Evolutionary conservation across 2,888 invertebrate species (phyloP).

Genomic region (Eueremaeus valkanovi): DNA sequence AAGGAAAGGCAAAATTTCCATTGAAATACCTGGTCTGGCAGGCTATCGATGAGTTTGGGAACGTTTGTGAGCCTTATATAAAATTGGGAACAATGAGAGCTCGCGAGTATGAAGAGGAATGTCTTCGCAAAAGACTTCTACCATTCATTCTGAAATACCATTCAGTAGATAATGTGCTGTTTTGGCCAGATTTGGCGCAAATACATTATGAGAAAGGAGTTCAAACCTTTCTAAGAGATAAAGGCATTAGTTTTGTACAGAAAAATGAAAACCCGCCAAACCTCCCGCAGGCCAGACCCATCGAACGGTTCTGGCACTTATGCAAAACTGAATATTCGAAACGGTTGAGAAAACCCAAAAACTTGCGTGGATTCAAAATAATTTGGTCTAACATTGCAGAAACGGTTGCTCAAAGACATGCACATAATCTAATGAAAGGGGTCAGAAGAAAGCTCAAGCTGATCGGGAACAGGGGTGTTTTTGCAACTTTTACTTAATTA

Average conservation of each 20-base stretch:
- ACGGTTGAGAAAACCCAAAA: background rate
- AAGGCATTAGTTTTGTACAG: background rate
- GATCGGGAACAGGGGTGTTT: background rate
- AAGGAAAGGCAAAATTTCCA: background rate
- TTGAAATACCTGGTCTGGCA: conserved; percentile 8
- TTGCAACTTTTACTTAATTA: too few species aligned
- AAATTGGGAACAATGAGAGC: background rate
- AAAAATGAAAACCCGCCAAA: background rate
- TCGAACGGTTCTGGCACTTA: background rate
- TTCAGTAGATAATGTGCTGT: background rate
- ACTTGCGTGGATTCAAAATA: background rate
- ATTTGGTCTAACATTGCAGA: background rate
- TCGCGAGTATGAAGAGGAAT: background rate
- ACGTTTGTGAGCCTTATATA: background rate
- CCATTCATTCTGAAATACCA: conserved; percentile 27
- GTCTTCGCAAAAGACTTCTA: background rate
- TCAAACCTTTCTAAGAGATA: background rate
- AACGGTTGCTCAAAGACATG: background rate
- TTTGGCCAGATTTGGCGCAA: conserved; percentile 32
- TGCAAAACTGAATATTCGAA: background rate
- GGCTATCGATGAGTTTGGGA: conserved; percentile 8
- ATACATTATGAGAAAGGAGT: background rate
- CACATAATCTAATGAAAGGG: background rate
- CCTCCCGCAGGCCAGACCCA: background rate
- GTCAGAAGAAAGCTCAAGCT: background rate